These are phyloP conservation scores for Myotis daubentonii DNA, from an alignment of 2,797 vertebrate genomes.

Conservation along the genomic window DNA sequence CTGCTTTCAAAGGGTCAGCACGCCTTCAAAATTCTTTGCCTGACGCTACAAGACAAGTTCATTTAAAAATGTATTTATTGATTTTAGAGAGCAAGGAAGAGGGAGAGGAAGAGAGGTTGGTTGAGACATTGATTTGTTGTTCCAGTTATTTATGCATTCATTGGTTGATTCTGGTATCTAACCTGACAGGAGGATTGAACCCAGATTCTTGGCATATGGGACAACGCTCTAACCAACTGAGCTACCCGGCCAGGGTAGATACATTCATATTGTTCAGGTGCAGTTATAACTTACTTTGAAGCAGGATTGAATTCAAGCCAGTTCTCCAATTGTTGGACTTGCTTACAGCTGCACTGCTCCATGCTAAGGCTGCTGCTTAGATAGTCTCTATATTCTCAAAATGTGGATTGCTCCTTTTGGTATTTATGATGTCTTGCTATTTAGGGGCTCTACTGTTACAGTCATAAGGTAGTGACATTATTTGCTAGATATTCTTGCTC, in stretches of 20 bases:
- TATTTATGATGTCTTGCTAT: slow-evolving; percentile 17
- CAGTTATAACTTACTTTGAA: slow-evolving; percentile 44
- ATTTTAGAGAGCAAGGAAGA: not conserved
- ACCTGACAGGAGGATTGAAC: not conserved
- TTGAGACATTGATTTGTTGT: not conserved
- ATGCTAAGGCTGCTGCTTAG: not conserved
- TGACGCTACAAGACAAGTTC: not conserved
- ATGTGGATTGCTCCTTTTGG: not conserved
- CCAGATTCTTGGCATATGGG: not conserved
- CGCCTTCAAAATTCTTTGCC: not conserved
- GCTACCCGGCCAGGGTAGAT: not conserved
- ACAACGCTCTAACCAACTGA: not conserved
- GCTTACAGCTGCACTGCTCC: not conserved
- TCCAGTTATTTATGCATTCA: not conserved
- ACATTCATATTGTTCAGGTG: slow-evolving; percentile 6
- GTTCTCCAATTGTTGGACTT: not conserved
- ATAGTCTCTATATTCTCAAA: not conserved
- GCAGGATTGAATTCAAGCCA: not conserved
- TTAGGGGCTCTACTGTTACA: not conserved
- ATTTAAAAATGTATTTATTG: not conserved
- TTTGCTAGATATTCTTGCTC: not conserved
- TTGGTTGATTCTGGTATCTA: not conserved
- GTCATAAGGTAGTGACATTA: not conserved
- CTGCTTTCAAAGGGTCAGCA: not conserved
- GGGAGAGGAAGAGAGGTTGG: not conserved